Evolutionary conservation across 92 coral and sea anemone species (phyloP), one percentile per base, ranked within the genome.

Genomic region (Phenganax marumi): DNA sequence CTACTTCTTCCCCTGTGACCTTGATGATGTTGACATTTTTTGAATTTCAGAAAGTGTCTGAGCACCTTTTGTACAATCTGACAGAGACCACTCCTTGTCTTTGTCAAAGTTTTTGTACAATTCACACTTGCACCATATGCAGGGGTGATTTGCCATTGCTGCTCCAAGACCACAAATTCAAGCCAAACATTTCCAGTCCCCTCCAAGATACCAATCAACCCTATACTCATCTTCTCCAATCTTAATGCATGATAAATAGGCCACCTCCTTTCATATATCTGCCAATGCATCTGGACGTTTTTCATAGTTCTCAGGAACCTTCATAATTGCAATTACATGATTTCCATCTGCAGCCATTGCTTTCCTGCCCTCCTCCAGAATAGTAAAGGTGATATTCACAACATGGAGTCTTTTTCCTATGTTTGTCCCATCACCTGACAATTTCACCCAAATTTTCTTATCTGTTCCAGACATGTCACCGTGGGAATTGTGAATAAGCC

Each of bases 281-380:
- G 73, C 46, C 55, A 79, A 85, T 11, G 63, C 60, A 43, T 66
- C 61, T 17, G 25, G 18, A 75, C 79, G 85, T 66, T 58, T 79
- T 48, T 79, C 60, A 52, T 80, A 80, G 10, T 80, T 52, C 56
- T 85, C 88, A 52, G 77, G 26, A 21, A 50, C 71, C 78, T 85
- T 85, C n/a, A 85, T 70, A 47, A 85, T 79, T 0, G 88, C 85
- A 79, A 85, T 43, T 16, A 80, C 50, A 80, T 85, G 83, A 77
- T 85, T 85, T 25, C 88, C 88, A 21, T 80, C 70, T 6, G 84
- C 88, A 17, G 83, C n/a, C 86, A 86, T 86, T 18, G 89, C 71
- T 19, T 52, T 52, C 22, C 70, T 17, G 33, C 79, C 83, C 25
- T 86, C 86, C 17, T 82, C 81, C 68, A 82, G 26, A 54, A 86